Conservation (phyloP, 2,888 invertebrate species). For the Orthosia incerta region DNA sequence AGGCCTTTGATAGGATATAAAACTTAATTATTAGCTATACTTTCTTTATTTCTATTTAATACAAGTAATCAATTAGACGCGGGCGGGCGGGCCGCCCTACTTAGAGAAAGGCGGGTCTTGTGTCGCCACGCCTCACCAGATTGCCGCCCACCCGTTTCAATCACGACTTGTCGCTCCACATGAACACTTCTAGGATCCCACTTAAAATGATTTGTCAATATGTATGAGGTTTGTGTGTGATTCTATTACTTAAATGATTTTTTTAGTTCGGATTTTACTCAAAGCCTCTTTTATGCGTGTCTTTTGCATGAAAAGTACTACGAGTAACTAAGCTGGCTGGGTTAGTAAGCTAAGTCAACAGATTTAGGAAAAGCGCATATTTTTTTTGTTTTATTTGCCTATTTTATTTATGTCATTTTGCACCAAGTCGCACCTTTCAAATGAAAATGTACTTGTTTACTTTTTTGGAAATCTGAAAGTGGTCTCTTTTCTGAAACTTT, state of each 20-base stretch:
- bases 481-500: too few relatives aligned
- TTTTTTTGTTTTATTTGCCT: too few relatives aligned
- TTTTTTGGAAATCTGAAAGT: too few relatives aligned
- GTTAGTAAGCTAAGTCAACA: too few relatives aligned
- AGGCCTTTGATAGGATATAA: slow-evolving; percentile 25
- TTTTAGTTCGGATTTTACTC: background rate
- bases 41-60: slow-evolving; percentile 50
- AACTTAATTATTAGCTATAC: slow-evolving; percentile 39
- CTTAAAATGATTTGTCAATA: slow-evolving; percentile 42
- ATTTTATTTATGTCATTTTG: too few relatives aligned
- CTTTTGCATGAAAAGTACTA: too few relatives aligned
- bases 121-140: slow-evolving; percentile 53
- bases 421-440: too few relatives aligned
- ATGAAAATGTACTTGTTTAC: too few relatives aligned
- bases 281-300: background rate
- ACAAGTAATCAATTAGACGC: slow-evolving; percentile 65
- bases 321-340: too few relatives aligned
- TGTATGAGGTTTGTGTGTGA: slow-evolving; percentile 5
- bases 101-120: slow-evolving; percentile 55
- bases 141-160: slow-evolving; percentile 65
- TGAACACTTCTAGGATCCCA: slow-evolving; percentile 48
- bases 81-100: slow-evolving; percentile 58
- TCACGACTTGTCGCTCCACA: slow-evolving; percentile 51
- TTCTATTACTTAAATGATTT: background rate
- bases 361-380: too few relatives aligned